Evolutionary conservation across 2,888 invertebrate genomes (phyloP).

Genomic region (Scaptomyza cyrtandrae): DNA sequence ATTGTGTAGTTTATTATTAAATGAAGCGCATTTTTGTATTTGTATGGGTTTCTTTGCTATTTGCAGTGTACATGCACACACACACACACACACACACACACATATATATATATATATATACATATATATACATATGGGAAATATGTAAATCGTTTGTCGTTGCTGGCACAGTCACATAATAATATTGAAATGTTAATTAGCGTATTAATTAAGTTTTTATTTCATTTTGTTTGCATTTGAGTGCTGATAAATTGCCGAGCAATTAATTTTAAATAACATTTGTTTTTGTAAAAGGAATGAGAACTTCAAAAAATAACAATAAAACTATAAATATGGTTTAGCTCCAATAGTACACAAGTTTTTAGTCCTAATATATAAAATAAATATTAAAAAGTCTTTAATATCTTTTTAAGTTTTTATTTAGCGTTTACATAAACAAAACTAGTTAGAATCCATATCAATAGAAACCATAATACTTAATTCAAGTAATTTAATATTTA

Average conservation of each 20-base stretch:
- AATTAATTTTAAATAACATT: slow-evolving; percentile 32
- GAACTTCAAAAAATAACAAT: background rate
- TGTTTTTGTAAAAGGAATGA: background rate
- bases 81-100: slow-evolving; percentile 13
- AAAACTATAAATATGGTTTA: background rate
- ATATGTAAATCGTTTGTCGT: slow-evolving; percentile 60
- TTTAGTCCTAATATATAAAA: too few relatives aligned
- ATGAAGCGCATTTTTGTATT: slow-evolving; percentile 80
- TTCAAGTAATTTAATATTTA: background rate
- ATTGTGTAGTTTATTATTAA: slow-evolving; percentile 83
- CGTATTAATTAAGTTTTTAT: slow-evolving; percentile 73
- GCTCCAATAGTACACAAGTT: too few relatives aligned
- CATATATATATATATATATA: background rate
- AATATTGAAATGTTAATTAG: slow-evolving; percentile 76
- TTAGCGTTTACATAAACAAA: background rate
- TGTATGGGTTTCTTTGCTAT: slow-evolving; percentile 55
- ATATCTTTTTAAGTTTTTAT: too few relatives aligned
- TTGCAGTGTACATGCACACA: slow-evolving; percentile 5
- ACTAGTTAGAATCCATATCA: too few relatives aligned
- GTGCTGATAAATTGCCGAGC: slow-evolving; percentile 28
- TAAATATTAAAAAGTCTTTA: too few relatives aligned
- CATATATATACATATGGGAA: slow-evolving; percentile 8
- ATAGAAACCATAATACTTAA: too few relatives aligned
- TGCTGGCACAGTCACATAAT: slow-evolving; percentile 66
- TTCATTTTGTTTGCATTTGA: slow-evolving; percentile 46